Conservation (phyloP, 2,888 invertebrate species). For the Allolobophora icterica region DNA sequence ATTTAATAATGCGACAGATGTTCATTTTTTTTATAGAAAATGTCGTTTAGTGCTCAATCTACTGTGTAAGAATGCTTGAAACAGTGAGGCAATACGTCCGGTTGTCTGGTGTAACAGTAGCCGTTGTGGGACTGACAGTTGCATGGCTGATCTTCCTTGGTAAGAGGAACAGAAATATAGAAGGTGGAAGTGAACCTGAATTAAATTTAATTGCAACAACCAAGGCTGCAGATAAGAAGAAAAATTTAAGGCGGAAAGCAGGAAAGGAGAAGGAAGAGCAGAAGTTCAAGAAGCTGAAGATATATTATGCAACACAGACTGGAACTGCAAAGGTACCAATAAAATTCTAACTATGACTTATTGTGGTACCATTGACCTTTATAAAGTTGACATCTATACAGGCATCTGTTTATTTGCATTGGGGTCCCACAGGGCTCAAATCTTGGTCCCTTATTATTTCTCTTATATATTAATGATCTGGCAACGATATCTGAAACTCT, state of each 20-base stretch:
- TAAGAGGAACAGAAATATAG: neutral
- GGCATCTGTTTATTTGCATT: no score
- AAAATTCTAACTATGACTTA: neutral
- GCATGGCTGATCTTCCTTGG: neutral
- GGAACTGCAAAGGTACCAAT: slow-evolving; percentile 46
- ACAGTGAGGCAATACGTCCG: neutral
- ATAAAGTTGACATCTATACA: neutral
- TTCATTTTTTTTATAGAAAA: neutral
- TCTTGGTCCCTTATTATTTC: no score
- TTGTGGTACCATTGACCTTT: neutral
- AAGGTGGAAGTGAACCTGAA: slow-evolving; percentile 13
- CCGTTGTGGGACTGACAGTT: neutral
- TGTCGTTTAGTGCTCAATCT: neutral
- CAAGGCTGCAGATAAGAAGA: neutral
- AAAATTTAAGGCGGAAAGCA: neutral
- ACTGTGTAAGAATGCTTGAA: slow-evolving; percentile 20
- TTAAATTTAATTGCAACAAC: neutral
- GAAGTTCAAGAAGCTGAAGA: slow-evolving; percentile 39
- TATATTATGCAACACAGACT: slow-evolving; percentile 48
- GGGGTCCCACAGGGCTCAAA: no score
- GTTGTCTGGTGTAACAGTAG: slow-evolving; percentile 9
- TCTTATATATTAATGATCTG: no score
- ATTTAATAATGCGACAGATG: neutral
- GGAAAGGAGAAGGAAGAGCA: neutral
- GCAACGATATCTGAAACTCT: no score